phyloP scores from a whole-genome alignment of 2,113 vertebrate genomes.

The Rhizomys pruinosus region DNA sequence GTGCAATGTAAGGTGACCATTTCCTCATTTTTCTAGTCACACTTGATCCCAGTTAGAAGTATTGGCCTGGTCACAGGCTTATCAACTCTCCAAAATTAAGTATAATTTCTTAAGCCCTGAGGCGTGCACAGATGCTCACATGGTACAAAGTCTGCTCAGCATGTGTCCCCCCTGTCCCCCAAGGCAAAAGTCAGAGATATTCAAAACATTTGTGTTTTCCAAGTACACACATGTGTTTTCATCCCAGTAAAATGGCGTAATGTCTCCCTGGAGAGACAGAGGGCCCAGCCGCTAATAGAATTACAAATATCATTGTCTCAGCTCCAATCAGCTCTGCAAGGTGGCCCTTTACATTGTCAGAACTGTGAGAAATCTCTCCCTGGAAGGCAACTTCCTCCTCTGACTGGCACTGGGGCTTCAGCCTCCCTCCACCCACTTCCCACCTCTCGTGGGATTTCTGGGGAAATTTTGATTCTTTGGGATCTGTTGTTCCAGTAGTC shows the following conservation, averaged over 20 bases:
- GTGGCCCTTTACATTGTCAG: not conserved
- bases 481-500: not conserved
- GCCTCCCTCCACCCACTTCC: not conserved
- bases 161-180: not conserved
- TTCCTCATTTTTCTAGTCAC: not conserved
- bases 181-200: not conserved
- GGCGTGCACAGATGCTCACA: not conserved
- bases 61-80: not conserved
- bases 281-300: not conserved
- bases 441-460: not conserved
- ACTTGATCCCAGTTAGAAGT: not conserved
- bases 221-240: not conserved
- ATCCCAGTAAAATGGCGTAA: not conserved
- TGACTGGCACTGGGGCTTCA: not conserved
- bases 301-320: not conserved
- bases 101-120: not conserved
- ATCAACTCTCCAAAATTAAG: not conserved
- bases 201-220: not conserved
- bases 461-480: not conserved
- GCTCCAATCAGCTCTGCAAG: not conserved
- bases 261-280: not conserved
- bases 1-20: no score
- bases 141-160: not conserved
- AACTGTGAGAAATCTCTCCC: not conserved
- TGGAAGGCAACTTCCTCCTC: not conserved